A percentile compares a stretch with the other conserved stretches of the same genome.
These are phyloP conservation scores for Charaxes varanes DNA, from an alignment of 1,140 invertebrate genomes.

Conservation along the genomic window DNA sequence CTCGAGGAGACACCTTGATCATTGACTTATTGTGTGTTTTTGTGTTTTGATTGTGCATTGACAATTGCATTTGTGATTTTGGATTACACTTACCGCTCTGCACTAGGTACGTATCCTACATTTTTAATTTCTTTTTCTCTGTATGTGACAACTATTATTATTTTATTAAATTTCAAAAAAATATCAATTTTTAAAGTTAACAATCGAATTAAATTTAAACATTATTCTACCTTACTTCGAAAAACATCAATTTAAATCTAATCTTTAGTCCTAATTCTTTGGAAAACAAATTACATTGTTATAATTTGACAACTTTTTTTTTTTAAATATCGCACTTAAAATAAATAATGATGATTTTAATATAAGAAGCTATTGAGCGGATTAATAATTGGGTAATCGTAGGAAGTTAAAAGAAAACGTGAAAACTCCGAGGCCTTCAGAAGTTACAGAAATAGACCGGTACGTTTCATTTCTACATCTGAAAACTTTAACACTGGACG, in stretches of 20 bases:
- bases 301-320: too few relatives aligned
- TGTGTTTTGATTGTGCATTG: conserved; percentile 45
- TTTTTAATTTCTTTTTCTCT: conserved; percentile 14
- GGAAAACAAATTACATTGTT: too few relatives aligned
- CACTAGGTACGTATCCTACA: conserved; percentile 36
- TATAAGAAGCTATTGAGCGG: conserved; percentile 3
- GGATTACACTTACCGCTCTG: conserved; percentile 40
- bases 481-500: conserved; percentile 62
- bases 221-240: too few relatives aligned
- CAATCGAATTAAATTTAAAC: too few relatives aligned
- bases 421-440: conserved; percentile 56
- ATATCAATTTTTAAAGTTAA: too few relatives aligned
- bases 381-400: conserved; percentile 45
- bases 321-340: too few relatives aligned
- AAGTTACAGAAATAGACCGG: conserved; percentile 61
- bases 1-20: conserved; percentile 31
- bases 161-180: too few relatives aligned
- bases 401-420: conserved; percentile 47
- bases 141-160: too few relatives aligned
- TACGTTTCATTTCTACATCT: conserved; percentile 64
- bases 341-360: too few relatives aligned
- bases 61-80: conserved; percentile 47
- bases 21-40: conserved; percentile 36
- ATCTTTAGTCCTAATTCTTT: too few relatives aligned
- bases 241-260: too few relatives aligned